Conservation (phyloP, 2,797 vertebrate species). For the Fundulus diaphanus region DNA sequence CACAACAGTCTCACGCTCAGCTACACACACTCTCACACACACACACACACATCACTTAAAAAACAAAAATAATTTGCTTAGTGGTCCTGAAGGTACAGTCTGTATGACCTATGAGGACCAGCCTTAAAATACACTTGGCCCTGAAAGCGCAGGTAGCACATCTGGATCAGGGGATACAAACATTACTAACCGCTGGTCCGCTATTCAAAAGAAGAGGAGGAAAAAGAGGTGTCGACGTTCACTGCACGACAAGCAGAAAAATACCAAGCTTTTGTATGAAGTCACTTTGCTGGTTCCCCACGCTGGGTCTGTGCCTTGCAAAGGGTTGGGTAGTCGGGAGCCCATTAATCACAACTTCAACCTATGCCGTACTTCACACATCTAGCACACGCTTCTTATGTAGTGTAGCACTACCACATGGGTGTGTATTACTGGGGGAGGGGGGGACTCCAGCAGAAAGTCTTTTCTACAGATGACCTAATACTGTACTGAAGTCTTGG, state of each 20-base stretch:
- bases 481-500: conserved; percentile 66
- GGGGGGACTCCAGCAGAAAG: conserved; percentile 57
- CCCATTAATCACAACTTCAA: conserved; percentile 69
- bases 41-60: conserved; percentile 18
- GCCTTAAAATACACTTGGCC: conserved; percentile 78
- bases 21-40: conserved; percentile 20
- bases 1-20: conserved; percentile 45
- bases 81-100: conserved; percentile 77
- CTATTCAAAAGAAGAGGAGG: conserved; percentile 45
- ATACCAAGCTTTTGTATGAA: conserved; percentile 67
- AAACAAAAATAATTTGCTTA: conserved; percentile 60
- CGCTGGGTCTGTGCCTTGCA: conserved; percentile 58
- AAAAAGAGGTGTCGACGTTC: conserved; percentile 57
- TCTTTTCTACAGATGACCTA: conserved; percentile 62
- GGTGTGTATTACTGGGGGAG: conserved; percentile 63
- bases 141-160: conserved; percentile 72
- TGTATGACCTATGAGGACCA: conserved; percentile 78
- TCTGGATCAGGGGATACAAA: conserved; percentile 71
- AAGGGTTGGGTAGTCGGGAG: conserved; percentile 62
- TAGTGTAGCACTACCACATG: conserved; percentile 74
- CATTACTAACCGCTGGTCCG: conserved; percentile 78
- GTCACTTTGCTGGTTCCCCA: conserved; percentile 64
- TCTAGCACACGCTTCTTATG: conserved; percentile 69
- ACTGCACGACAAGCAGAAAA: conserved; percentile 80
- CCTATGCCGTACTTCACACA: conserved; percentile 68